Conservation (phyloP, 2,797 vertebrate genomes). For the Sebastes aleutianus region DNA sequence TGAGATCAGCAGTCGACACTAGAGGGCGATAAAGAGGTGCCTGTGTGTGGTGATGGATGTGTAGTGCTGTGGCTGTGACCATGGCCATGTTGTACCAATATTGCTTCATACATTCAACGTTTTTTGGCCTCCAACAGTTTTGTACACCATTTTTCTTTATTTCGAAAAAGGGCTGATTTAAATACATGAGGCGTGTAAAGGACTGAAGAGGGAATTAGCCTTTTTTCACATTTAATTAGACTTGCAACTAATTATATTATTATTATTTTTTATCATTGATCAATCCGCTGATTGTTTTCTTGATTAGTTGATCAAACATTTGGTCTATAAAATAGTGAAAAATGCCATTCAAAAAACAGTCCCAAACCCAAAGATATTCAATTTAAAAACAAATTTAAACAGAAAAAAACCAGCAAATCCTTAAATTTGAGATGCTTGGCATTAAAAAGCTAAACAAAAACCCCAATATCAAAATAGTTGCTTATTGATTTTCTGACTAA, state of each 20-base stretch:
- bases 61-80: conserved; percentile 8
- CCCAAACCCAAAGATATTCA: background rate
- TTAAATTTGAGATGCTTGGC: background rate
- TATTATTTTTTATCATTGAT: background rate
- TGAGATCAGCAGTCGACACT: conserved; percentile 65
- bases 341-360: background rate
- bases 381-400: background rate
- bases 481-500: background rate
- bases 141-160: background rate
- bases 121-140: background rate
- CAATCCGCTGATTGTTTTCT: background rate
- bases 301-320: background rate
- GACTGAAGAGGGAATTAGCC: background rate
- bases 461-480: background rate
- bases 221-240: background rate
- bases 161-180: background rate
- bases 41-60: conserved; percentile 20
- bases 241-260: background rate
- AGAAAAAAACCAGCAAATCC: background rate
- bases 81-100: conserved; percentile 11
- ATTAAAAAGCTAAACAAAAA: background rate
- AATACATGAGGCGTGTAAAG: background rate
- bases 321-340: background rate
- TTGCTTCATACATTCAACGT: background rate
- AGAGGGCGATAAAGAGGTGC: conserved; percentile 80